A percentile compares a stretch with the other conserved stretches of the same genome.
phyloP scores from a whole-genome alignment of 2,888 invertebrate species.

The Heteromurus nitidus region DNA sequence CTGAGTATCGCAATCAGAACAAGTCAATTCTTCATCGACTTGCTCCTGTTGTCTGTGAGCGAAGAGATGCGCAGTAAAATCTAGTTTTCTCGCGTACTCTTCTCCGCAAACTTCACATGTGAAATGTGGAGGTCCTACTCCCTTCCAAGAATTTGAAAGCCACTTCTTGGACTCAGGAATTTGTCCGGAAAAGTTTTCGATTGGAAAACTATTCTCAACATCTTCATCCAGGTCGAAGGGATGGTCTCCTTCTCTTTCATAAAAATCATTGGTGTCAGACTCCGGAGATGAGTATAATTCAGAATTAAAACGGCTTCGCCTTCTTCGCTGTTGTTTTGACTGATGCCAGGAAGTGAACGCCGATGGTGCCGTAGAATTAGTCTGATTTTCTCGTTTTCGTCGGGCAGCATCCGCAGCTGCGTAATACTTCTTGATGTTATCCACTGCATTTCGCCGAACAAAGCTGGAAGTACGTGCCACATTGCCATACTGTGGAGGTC shows the following conservation, averaged over 20 bases:
- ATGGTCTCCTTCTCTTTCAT: not conserved
- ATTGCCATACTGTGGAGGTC: not conserved
- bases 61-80: slow-evolving; percentile 50
- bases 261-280: slow-evolving; percentile 14
- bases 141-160: slow-evolving; percentile 48
- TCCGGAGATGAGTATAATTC: slow-evolving; percentile 21
- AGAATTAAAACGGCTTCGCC: slow-evolving; percentile 3
- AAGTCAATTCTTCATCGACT: slow-evolving; percentile 17
- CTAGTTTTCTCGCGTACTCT: slow-evolving; percentile 20
- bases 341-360: slow-evolving; percentile 25
- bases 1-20: slow-evolving; percentile 22
- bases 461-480: slow-evolving; percentile 34
- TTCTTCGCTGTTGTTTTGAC: slow-evolving; percentile 24
- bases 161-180: not conserved
- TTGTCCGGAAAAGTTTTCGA: no score
- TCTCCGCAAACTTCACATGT: slow-evolving; percentile 43
- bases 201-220: slow-evolving; percentile 40
- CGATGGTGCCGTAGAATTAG: not conserved
- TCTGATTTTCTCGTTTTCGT: slow-evolving; percentile 32
- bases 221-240: slow-evolving; percentile 18
- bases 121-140: slow-evolving; percentile 37
- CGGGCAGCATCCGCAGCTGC: slow-evolving; percentile 43
- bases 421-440: slow-evolving; percentile 47
- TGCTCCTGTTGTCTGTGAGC: slow-evolving; percentile 44
- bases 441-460: slow-evolving; percentile 39